Evolutionary conservation across 2,888 invertebrate genomes (phyloP), one percentile per base, ranked within the genome.

Genomic region (Lasioglossum lativentre): DNA sequence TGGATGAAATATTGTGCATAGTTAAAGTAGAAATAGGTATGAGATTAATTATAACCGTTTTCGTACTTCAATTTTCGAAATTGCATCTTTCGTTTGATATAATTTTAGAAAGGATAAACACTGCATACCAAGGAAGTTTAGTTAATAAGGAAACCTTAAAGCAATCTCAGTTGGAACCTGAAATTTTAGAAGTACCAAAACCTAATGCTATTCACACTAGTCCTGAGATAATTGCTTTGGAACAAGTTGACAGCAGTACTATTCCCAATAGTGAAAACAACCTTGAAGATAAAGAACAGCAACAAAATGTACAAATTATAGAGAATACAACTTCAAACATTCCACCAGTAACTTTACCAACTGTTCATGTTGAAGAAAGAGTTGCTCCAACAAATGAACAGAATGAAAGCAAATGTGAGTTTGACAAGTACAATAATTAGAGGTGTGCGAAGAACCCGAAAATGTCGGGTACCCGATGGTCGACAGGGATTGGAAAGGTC

Each of bases 61-160:
- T 34, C 23, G 27, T 34, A 14, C 30, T 52, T 30, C 14, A 59
- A 59, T 79, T 52, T 1, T 2, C 5, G 56, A 27, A 76, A 34
- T 72, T 27, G 23, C 34, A 75, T 63, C 38, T 30, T 23, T 30
- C 27, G 0, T 45, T 77, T 73, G n/a, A 75, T 76, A 14, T 10
- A 66, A 72, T 83, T 86, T 27, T 84, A 94, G 93, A 91, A 59
- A 88, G 88, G 40, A 92, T 94, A 76, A 90, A 94, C 38, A 76
- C 85, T 42, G 87, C 85, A 14, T 92, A 92, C 78, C 92, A 93
- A 52, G 90, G 89, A 73, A 93, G 93, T 88, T 88, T 92, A 70
- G 90, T 89, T 12, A 95, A 95, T 68, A 96, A 96, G 14, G 94
- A 96, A 86, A 97, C 96, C 92, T 95, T 96, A 0, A 96, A 96